Evolutionary conservation across 2,888 invertebrate species (phyloP), one percentile per base, ranked within the genome.

Genomic region (Ormyrus rosae): DNA sequence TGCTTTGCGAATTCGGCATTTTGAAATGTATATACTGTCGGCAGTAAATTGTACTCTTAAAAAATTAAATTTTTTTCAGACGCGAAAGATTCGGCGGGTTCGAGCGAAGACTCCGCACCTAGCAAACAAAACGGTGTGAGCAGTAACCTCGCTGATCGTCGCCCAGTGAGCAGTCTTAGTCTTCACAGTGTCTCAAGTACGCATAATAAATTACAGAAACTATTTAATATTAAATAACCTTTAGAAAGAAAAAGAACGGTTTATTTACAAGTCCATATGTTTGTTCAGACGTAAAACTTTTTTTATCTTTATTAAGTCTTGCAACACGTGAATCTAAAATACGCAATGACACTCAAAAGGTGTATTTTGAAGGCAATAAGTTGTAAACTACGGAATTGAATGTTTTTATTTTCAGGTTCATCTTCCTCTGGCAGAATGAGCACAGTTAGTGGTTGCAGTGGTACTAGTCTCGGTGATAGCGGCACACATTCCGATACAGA

Each of bases 401-500:
- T 53, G 65, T 91, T 92, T 53, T 90, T 91, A 6, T 91, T 82
- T 81, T 55, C 81, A 94, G 94, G 94, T 89, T 96, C 96, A 0
- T 92, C 92, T 45, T 96, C 96, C 0, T 96, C 96, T 0, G 96
- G 96, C 0, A 93, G 96, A 10, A 93, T 96, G 89, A 96, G 96
- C 86, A 96, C 96, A 2, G 95, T 95, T 9, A 94, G 93, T 85
- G 93, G 92, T 45, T 92, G 93, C 84, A 96, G 96, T 85, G 96
- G 95, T 4, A 94, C 95, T 53, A 96, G 96, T 85, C 92, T 96
- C 0, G 96, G 96, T 0, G 97, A 97, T 86, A 96, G 96, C 87
- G 96, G 96, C 76, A 96, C 96, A 0, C 96, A 96, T 87, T 96
- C 96, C 0, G 96, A 96, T 89, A 94, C 94, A 74, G 96, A 96